Evolutionary conservation across 2,113 vertebrate genomes (phyloP), one percentile per base, ranked within the genome.

Genomic region (Clarias gariepinus): DNA sequence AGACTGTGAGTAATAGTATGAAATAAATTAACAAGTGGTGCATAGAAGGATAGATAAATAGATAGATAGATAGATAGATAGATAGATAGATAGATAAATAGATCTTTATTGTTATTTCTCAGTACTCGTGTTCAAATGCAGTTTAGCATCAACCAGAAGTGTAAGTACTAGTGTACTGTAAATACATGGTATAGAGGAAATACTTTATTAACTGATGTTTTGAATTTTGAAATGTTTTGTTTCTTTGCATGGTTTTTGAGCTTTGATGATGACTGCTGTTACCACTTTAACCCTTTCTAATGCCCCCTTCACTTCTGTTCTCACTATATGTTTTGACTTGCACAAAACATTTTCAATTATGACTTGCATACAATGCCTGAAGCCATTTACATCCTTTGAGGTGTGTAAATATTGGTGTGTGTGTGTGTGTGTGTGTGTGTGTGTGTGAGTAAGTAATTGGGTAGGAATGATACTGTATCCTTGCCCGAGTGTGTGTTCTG

Each of bases 321-420:
- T n/a, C 30, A 12, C 16, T 86, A 57, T 66, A 60, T 68, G 76
- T 57, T 80, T 80, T 69, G 53, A 86, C 76, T 80, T 82, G 41
- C 19, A 82, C 85, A 53, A 23, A 81, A 61, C 25, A 63, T 33
- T 73, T 52, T 28, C 18, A 81, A 81, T 60, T 23, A 57, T 63
- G 82, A 83, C 81, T 66, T 21, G 36, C 7, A 8, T 18, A 21
- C 2, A 0, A 28, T 74, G 66, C 79, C 85, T 74, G 11, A 81
- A 82, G 57, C 57, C 79, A 82, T 76, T 82, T 33, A 82, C 66
- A 74, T 82, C 28, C 11, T 73, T 41, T 76, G 19, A 74, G 63
- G 60, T 60, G 11, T 71, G 15, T 79, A 52, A 57, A 33, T 69
- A 25, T 68, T 23, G 36, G 69, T 41, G 19, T 73, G 47, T 74